Base-by-base conservation (phyloP, 2,797 vertebrate species). In the Eidolon dupreanum region DNA sequence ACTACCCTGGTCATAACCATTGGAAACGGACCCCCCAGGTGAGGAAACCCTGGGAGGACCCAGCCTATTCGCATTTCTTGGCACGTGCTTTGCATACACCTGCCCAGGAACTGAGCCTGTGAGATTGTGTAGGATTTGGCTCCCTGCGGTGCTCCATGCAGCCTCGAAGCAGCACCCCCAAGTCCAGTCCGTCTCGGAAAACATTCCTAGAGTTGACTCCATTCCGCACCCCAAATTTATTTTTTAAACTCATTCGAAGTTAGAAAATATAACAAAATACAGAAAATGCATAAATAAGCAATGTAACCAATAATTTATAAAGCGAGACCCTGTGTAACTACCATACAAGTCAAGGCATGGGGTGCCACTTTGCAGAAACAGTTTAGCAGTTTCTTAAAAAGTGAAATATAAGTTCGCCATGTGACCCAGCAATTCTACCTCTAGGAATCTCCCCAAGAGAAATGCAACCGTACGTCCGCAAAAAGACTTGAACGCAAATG, bases 361-460 rank as follows among this genome's bases (percentile, higher is more conserved):
- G 31, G 28, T 46, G 51, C 53, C 63, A 49, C 26, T 88, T 93
- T 49, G 63, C 53, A 59, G 71, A 46, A 88, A 33, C 49, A 51
- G 38, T 55, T 66, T 41, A 79, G 33, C 31, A 53, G 13, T 53
- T 57, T 96, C 46, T 92, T 90, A 53, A 57, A 95, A 96, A 41
- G 38, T 15, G 19, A 61, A 93, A 73, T n/a, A 46, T 65, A 68
- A 61, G 43, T 73, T 65, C 78, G 20, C 24, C 46, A 17, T 26
- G 31, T 6, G 63, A 71, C 31, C 22, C 53, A 26, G 55, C 41
- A 43, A 75, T 36, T 85, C 70, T 65, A 53, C 13, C 41, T 41
- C 57, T 53, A 91, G 53, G 53, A 66, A 31, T 31, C 36, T 22
- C 75, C 36, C 22, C 26, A 46, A 75, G 82, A 85, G 38, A 73